Evolutionary conservation across 2,113 vertebrate species (phyloP), one percentile per base, ranked within the genome.

Genomic region (Girardinichthys multiradiatus): DNA sequence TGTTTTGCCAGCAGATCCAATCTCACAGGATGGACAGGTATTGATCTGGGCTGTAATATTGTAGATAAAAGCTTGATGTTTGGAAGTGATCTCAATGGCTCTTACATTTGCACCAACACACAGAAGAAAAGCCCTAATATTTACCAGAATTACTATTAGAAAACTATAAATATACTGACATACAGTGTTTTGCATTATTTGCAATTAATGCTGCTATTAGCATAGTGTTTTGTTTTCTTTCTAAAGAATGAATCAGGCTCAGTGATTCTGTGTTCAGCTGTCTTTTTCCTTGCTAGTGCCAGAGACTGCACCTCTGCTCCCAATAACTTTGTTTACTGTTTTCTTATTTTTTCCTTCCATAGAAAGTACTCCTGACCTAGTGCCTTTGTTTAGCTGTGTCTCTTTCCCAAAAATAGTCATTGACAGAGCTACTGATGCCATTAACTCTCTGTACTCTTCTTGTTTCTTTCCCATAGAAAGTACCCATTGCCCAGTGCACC

Each of bases 1-100:
- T 35, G 69, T 65, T 72, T 80, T 63, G 37, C 21, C 61, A 65
- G 64, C 70, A 21, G 28, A 45, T 17, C 69, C 61, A 8, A 70
- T 66, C 59, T 57, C 70, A 42, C 27, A 39, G 31, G 51, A 60
- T 21, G 28, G 54, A 59, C 57, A 39, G 39, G 12, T 39, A 37
- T 66, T 48, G 30, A 70, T 60, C 63, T n/a, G 11, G 54, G 42
- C 48, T 59, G n/a, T 64, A 29, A 63, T 78, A 37, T 63, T 51
- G 17, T 37, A 60, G 33, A 59, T 58, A 28, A 66, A 31, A 66
- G 60, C 63, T 67, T 11, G 28, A 15, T 71, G 48, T 73, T 71
- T 70, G n/a, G 27, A 24, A 64, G 33, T 54, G 42, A 19, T 33
- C 28, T 42, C 30, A 64, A 1, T 17, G 30, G 45, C 30, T 68